Base-by-base conservation (phyloP, 2,797 vertebrate species). In the Echiichthys vipera region DNA sequence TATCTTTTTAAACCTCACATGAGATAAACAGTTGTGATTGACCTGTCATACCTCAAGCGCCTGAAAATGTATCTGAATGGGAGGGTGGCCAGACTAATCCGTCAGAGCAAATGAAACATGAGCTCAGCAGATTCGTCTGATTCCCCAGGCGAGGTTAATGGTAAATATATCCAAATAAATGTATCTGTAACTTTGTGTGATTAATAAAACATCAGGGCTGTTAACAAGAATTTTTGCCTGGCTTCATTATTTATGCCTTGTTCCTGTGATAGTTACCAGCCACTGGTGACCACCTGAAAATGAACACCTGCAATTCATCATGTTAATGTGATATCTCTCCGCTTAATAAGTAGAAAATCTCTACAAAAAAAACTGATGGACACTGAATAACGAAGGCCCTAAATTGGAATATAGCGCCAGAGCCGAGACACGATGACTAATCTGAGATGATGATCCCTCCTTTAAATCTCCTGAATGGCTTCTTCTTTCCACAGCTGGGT, bases 391-490 rank as follows among this genome's bases (percentile, higher is more conserved):
- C 45, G 17, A 15, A 3, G 6, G 12, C 1, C 24, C 46, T 39
- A 1, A 30, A 50, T n/a, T 37, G 8, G 58, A 12, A 57, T 15
- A 20, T 7, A 56, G 25, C 12, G 11, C 15, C 17, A 39, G 29
- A 42, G 50, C 24, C 30, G 17, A 37, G 29, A 63, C 42, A 65
- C 53, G 51, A 61, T 27, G 7, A 57, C 51, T 71, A 15, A 71
- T 76, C 37, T 18, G 29, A 63, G n/a, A 18, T 25, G 22, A 65
- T 51, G 59, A 81, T 61, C 4, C 25, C 54, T 73, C 7, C 37
- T 54, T 73, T 57, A 70, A 71, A 66, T 65, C 37, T 73, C 36
- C 54, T 29, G 45, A 73, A 58, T 50, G 59, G 37, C 9, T 49
- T 71, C 45, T 42, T 73, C 49, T 58, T 58, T 42, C 55, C 20